Evolutionary conservation across 1,140 invertebrate genomes (phyloP).

Genomic region (Drosophila bipectinata): DNA sequence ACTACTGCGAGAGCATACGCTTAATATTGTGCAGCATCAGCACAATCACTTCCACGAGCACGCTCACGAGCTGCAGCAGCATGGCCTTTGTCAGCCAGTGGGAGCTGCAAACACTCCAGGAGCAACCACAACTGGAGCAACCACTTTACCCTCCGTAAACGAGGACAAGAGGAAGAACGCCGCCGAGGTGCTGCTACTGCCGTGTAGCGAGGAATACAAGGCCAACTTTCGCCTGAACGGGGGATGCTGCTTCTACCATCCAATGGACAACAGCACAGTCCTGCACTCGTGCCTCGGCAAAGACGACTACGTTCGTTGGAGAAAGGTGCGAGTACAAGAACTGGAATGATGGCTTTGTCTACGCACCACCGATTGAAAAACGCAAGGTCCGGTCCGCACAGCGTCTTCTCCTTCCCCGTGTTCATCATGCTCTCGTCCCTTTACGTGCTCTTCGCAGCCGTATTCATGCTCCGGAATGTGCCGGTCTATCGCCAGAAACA

Average conservation of each 20-base stretch:
- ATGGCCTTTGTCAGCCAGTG: constrained; percentile 50
- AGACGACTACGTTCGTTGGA: too few species aligned
- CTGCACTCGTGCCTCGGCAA: too few species aligned
- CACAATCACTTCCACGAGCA: constrained; percentile 66
- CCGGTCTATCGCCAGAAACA: constrained; percentile 62
- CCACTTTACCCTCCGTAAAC: background rate
- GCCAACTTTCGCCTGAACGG: constrained; percentile 73
- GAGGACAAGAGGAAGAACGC: background rate
- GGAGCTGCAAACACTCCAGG: constrained; percentile 56
- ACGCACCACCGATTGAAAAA: constrained; percentile 38
- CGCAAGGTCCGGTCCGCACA: constrained; percentile 65
- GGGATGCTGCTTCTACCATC: constrained; percentile 71
- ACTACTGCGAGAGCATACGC: constrained; percentile 78
- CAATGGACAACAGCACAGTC: constrained; percentile 27
- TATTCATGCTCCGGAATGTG: constrained; percentile 71
- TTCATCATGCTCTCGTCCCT: constrained; percentile 74
- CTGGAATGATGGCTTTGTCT: constrained; percentile 68
- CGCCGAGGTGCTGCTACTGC: constrained; percentile 39
- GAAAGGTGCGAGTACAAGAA: constrained; percentile 53
- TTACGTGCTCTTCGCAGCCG: constrained; percentile 70
- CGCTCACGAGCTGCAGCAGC: constrained; percentile 65
- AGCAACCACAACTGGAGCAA: constrained; percentile 34
- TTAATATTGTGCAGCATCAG: constrained; percentile 72
- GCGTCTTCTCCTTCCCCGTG: constrained; percentile 80
- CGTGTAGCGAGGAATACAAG: constrained; percentile 59